These are phyloP conservation scores for Pipistrellus nathusii DNA, from an alignment of 2,797 vertebrate species.

Conservation along the genomic window DNA sequence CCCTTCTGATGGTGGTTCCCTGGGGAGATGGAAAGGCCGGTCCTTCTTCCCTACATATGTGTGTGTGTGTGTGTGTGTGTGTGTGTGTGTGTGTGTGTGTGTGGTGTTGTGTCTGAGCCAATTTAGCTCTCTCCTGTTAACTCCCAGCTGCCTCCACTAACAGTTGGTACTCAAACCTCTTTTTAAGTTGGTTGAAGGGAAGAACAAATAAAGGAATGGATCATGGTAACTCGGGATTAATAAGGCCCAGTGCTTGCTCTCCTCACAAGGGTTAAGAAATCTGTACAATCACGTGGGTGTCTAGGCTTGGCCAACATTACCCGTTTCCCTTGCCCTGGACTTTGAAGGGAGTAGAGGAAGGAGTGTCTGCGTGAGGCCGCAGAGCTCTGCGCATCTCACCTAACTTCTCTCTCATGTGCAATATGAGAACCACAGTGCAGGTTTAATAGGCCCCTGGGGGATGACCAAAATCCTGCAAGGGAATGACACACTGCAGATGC, in stretches of 20 bases:
- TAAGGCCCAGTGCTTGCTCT: neutral
- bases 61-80: too few species aligned
- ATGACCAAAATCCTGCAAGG: neutral
- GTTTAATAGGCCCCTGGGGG: neutral
- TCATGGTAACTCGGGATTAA: neutral
- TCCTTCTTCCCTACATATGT: neutral
- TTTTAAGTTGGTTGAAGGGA: neutral
- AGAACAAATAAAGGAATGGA: neutral
- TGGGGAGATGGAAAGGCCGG: neutral
- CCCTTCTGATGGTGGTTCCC: neutral
- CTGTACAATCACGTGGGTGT: neutral
- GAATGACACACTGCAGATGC: neutral
- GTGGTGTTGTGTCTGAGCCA: neutral
- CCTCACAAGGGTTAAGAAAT: neutral
- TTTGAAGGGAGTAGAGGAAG: neutral
- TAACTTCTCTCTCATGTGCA: neutral
- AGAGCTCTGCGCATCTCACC: neutral
- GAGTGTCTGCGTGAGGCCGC: neutral
- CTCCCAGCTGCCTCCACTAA: neutral
- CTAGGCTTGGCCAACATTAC: rapidly evolving
- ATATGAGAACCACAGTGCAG: neutral
- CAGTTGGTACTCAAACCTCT: neutral
- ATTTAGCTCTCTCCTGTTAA: neutral
- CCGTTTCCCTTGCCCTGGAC: neutral
- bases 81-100: too few species aligned